These are phyloP conservation scores for Elysia crispata DNA, from an alignment of 2,888 invertebrate genomes.

Conservation along the genomic window DNA sequence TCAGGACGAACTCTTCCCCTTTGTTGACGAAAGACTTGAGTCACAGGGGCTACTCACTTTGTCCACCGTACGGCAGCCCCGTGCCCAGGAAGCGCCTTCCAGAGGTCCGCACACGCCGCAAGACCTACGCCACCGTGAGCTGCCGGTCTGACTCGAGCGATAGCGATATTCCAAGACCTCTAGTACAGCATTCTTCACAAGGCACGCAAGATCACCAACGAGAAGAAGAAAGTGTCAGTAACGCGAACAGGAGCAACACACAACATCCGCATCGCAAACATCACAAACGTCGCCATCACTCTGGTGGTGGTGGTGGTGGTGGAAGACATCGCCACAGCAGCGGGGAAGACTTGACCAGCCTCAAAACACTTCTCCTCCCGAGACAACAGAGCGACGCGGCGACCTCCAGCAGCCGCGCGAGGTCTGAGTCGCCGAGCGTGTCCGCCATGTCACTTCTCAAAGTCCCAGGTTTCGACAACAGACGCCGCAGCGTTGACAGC, in stretches of 20 bases:
- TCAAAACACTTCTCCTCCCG: background rate
- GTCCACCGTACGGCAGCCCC: slow-evolving; percentile 30
- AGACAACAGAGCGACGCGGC: background rate
- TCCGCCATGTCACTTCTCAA: slow-evolving; percentile 14
- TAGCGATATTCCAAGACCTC: background rate
- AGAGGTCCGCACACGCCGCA: slow-evolving; percentile 6
- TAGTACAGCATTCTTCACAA: slow-evolving; percentile 1
- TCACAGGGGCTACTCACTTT: background rate
- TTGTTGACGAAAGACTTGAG: too few relatives aligned
- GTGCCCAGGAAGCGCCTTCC: slow-evolving; percentile 32
- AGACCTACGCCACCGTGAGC: slow-evolving; percentile 9
- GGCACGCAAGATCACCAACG: background rate
- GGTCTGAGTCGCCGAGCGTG: slow-evolving; percentile 22
- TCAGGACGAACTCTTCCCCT: too few relatives aligned
- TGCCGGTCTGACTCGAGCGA: slow-evolving; percentile 36
- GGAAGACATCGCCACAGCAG: background rate
- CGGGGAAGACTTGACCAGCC: background rate
- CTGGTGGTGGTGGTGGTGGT: slow-evolving; percentile 11
- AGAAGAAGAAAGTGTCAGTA: background rate
- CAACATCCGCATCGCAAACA: background rate
- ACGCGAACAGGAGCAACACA: slow-evolving; percentile 11
- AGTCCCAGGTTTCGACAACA: slow-evolving; percentile 22
- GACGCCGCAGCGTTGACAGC: background rate
- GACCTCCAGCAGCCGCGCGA: background rate
- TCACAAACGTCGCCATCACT: background rate